A percentile compares a stretch with the other conserved stretches of the same genome.
Evolutionary conservation across 2,888 invertebrate species (phyloP).

Genomic region (Sylvicola cinctus): DNA sequence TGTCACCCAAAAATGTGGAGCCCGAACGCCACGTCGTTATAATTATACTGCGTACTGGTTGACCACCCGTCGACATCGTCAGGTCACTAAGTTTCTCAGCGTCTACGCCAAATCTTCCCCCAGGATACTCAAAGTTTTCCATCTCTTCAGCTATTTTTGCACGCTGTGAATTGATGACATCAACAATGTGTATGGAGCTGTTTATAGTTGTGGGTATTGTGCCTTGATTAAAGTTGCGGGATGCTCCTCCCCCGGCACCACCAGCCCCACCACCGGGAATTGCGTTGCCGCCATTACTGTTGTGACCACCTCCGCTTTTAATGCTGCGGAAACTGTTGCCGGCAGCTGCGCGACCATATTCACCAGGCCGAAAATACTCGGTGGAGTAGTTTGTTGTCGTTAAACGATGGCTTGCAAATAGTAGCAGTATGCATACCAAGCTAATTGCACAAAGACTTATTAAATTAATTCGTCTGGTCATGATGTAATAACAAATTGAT

Average conservation of each 20-base stretch:
- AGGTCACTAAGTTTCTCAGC: constrained; percentile 41
- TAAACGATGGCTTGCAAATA: constrained; percentile 23
- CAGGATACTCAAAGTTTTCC: constrained; percentile 37
- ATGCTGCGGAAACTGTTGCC: neutral
- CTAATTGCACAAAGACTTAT: constrained; percentile 25
- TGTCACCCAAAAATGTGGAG: constrained; percentile 73
- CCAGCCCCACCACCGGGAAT: neutral
- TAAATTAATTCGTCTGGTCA: constrained; percentile 24
- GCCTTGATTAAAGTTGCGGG: too few species aligned
- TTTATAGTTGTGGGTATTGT: constrained; percentile 13
- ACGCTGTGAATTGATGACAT: constrained; percentile 35
- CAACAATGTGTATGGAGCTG: constrained; percentile 28
- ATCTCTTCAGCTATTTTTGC: constrained; percentile 32
- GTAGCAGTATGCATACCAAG: constrained; percentile 23
- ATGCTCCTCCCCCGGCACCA: neutral
- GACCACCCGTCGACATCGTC: constrained; percentile 45
- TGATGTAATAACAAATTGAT: too few species aligned
- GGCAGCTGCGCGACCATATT: neutral
- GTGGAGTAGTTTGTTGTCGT: constrained; percentile 12
- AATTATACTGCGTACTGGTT: constrained; percentile 54
- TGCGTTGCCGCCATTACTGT: too few species aligned
- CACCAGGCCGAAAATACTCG: constrained; percentile 7
- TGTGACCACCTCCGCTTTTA: neutral
- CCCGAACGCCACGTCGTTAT: constrained; percentile 83
- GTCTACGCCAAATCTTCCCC: neutral